A percentile compares a stretch with the other conserved stretches of the same genome.
Evolutionary conservation across 2,113 vertebrate species (phyloP).

Genomic region (Macaca nemestrina): DNA sequence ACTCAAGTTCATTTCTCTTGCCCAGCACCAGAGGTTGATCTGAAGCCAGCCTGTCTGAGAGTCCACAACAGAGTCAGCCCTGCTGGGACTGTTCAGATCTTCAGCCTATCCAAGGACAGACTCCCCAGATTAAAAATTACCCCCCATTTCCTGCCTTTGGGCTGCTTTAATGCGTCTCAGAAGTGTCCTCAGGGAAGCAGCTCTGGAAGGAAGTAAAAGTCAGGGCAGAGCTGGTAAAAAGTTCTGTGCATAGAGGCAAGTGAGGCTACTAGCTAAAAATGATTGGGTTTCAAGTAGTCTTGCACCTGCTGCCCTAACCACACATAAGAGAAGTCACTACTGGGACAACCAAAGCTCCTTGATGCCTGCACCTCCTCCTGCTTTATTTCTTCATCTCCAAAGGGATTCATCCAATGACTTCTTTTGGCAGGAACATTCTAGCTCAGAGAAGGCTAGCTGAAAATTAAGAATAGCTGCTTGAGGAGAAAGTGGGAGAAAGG

Average conservation of each 20-base stretch:
- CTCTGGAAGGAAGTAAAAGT: neutral
- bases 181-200: neutral
- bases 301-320: neutral
- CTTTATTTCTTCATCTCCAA: neutral
- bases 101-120: neutral
- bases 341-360: neutral
- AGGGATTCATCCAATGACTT: neutral
- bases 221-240: neutral
- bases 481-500: neutral
- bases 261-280: neutral
- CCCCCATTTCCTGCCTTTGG: neutral
- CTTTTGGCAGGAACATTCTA: neutral
- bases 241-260: neutral
- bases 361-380: neutral
- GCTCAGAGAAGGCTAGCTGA: neutral
- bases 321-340: neutral
- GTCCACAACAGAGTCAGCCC: fast-evolving
- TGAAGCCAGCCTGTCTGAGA: too few species aligned
- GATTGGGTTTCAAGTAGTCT: neutral
- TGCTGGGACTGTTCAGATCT: neutral
- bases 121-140: neutral
- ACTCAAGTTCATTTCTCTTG: neutral
- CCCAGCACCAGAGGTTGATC: neutral
- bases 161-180: neutral
- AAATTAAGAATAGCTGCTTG: neutral